These are phyloP conservation scores for Chloromyia formosa DNA, from an alignment of 2,888 invertebrate species.

Conservation along the genomic window DNA sequence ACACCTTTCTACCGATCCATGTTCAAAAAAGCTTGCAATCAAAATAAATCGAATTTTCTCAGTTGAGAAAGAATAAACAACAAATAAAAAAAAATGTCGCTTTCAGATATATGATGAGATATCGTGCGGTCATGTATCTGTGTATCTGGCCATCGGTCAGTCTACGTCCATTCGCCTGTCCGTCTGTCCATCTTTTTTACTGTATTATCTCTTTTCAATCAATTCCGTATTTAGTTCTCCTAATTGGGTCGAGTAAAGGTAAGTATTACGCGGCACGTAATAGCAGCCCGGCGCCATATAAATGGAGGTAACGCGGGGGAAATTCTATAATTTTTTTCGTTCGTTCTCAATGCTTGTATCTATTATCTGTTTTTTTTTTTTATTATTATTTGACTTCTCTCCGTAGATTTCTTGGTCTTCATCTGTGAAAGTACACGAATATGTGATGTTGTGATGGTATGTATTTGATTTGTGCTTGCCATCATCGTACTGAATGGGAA, in stretches of 20 bases:
- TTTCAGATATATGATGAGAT: conserved; percentile 6
- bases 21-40: neutral
- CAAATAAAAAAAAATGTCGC: conserved; percentile 15
- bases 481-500: neutral
- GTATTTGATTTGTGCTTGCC: conserved; percentile 5
- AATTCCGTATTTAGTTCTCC: conserved; percentile 28
- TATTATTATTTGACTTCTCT: too few species aligned
- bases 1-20: neutral
- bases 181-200: neutral
- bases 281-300: conserved; percentile 17
- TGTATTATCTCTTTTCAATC: conserved; percentile 32
- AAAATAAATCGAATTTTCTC: neutral
- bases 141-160: too few species aligned
- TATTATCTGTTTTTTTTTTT: too few species aligned
- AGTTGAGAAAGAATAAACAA: too few species aligned
- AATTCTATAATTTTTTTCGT: conserved; percentile 27
- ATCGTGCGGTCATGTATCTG: too few species aligned
- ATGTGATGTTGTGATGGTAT: conserved; percentile 15
- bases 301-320: conserved; percentile 22
- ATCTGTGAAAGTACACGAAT: conserved; percentile 28
- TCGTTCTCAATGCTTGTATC: conserved; percentile 8
- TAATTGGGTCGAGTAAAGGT: conserved; percentile 37
- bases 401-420: neutral
- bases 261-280: conserved; percentile 39
- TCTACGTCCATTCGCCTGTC: conserved; percentile 13